phyloP scores from a whole-genome alignment of 2,888 invertebrate genomes.

The Eristalis tenax region DNA sequence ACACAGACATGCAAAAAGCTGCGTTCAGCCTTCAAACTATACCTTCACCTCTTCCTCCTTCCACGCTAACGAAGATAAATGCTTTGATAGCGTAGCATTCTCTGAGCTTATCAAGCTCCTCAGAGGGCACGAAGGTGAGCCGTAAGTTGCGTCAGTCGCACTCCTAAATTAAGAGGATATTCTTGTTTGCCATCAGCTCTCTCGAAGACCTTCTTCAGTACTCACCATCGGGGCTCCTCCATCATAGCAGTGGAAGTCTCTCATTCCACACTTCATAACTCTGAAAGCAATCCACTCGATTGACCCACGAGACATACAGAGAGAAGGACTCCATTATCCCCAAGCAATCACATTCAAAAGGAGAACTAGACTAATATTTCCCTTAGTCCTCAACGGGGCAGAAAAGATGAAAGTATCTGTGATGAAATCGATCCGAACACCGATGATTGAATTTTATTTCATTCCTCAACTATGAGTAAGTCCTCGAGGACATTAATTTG shows the following conservation, averaged over 20 bases:
- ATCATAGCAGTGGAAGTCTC: not conserved
- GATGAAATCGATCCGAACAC: conserved; percentile 17
- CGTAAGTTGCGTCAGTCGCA: too few relatives aligned
- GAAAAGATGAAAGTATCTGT: conserved; percentile 7
- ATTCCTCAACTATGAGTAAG: conserved; percentile 13
- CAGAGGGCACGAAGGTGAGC: too few relatives aligned
- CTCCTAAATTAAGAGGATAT: too few relatives aligned
- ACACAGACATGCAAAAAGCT: too few relatives aligned
- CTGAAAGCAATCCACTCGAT: not conserved
- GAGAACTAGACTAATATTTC: conserved; percentile 37
- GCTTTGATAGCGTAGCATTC: too few relatives aligned
- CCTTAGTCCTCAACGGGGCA: not conserved
- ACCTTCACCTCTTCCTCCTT: too few relatives aligned
- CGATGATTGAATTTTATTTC: conserved; percentile 29
- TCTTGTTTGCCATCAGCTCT: not conserved
- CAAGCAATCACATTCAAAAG: not conserved
- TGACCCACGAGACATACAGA: not conserved
- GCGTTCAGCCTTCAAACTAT: too few relatives aligned
- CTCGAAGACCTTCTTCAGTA: not conserved
- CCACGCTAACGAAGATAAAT: too few relatives aligned
- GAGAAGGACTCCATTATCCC: not conserved
- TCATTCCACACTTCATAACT: not conserved
- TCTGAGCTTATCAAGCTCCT: too few relatives aligned
- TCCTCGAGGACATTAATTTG: conserved; percentile 57
- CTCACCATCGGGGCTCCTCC: not conserved